phyloP scores from a whole-genome alignment of 2,888 invertebrate species.

The Mamestra brassicae region DNA sequence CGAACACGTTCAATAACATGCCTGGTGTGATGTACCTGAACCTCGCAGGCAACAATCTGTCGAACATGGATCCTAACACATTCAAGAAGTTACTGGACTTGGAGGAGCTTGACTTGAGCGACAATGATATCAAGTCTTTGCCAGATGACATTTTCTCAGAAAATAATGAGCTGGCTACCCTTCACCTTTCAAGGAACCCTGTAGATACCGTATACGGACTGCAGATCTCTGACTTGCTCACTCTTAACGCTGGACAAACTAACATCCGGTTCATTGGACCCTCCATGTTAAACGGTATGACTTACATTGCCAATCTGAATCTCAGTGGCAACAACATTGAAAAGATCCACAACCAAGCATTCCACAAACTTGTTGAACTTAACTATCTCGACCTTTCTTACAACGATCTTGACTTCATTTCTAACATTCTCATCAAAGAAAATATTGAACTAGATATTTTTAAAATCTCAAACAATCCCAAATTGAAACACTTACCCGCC shows the following conservation, averaged over 20 bases:
- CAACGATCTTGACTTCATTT: slow-evolving; percentile 93
- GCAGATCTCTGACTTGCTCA: slow-evolving; percentile 92
- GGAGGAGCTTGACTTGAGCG: slow-evolving; percentile 94
- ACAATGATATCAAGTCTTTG: slow-evolving; percentile 92
- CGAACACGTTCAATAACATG: slow-evolving; percentile 92
- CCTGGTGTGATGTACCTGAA: slow-evolving; percentile 93
- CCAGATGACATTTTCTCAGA: slow-evolving; percentile 92
- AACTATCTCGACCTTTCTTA: slow-evolving; percentile 94
- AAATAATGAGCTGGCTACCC: slow-evolving; percentile 92
- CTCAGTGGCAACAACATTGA: slow-evolving; percentile 93
- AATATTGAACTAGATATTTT: slow-evolving; percentile 93
- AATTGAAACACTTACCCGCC: slow-evolving; percentile 92
- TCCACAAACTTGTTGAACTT: slow-evolving; percentile 92
- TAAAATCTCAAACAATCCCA: slow-evolving; percentile 93
- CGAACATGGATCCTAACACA: slow-evolving; percentile 90
- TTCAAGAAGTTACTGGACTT: slow-evolving; percentile 92
- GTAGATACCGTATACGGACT: slow-evolving; percentile 92
- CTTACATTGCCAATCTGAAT: slow-evolving; percentile 92
- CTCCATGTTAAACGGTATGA: slow-evolving; percentile 92
- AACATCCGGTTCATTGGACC: slow-evolving; percentile 92
- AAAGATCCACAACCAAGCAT: slow-evolving; percentile 93
- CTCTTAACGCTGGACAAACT: slow-evolving; percentile 93
- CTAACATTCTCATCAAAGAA: slow-evolving; percentile 92
- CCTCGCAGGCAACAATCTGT: slow-evolving; percentile 93
- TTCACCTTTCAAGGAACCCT: slow-evolving; percentile 93